Evolutionary conservation across 1,140 invertebrate species (phyloP), one percentile per base, ranked within the genome.

Genomic region (Hylyphantes graminicola): DNA sequence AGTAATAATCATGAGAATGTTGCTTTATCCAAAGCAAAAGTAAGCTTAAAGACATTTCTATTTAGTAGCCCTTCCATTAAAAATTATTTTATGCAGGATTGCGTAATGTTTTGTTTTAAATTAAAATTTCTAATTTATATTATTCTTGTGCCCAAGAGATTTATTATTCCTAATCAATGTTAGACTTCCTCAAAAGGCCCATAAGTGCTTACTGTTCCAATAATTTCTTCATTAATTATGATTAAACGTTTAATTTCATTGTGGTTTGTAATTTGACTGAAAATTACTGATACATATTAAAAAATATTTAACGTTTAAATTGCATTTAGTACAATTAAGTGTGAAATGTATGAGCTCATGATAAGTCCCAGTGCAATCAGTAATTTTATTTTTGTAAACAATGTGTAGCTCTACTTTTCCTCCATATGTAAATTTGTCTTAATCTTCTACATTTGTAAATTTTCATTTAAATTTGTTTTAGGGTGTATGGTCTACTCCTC

Each of bases 1-100:
- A 98, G 97, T 65, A 98, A 98, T 90, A 99, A 99, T 91, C 94
- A 95, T 85, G 97, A 99, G 90, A 99, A 99, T 91, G 94, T 99
- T 51, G 94, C 94, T 35, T 88, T 99, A 50, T 97, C 97, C 2
- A 99, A 99, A 91, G 94, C 93, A 0, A 98, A 96, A 92, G 86
- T 86, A 76, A 64, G n/a, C 15, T 12, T 2, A 35, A 35, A 35
- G 35, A 35, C 35, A 35, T 35, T 35, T 1, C 35, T 35, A 35
- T 35, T 35, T 35, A 35, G 35, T 35, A 35, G 5, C 35, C 35
- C 5, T 35, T 35, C 5, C 35, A 35, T 35, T 35, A 35, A 35
- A 35, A 35, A 35, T 2, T 35, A 5, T 35, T 35, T 35, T 35
- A 35, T 35, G 5, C 35, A 35, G 35, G 5, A 35, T 35, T 35